phyloP scores from a whole-genome alignment of 1,140 invertebrate genomes.

The Pogonus chalceus region DNA sequence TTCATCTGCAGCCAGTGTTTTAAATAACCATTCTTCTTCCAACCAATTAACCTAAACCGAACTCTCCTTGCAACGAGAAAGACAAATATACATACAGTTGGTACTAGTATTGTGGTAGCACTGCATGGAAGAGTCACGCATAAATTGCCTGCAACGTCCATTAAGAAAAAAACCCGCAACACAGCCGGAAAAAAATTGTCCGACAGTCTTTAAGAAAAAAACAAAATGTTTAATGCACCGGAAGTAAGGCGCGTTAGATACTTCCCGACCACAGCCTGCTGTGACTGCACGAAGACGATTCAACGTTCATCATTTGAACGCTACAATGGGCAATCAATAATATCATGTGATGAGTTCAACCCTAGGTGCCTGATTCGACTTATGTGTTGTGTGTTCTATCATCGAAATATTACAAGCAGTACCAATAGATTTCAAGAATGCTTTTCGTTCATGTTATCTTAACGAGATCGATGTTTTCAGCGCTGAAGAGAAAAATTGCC shows the following conservation, averaged over 20 bases:
- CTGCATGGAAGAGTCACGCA: conserved; percentile 1
- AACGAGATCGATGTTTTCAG: too few relatives aligned
- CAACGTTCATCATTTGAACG: not conserved
- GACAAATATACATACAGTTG: not conserved
- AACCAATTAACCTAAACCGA: conserved; percentile 15
- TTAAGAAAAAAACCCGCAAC: conserved; percentile 8
- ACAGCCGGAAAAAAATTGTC: not conserved
- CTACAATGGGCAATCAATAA: conserved; percentile 1
- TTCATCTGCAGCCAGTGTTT: conserved; percentile 19
- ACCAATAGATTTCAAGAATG: too few relatives aligned
- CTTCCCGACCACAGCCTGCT: not conserved
- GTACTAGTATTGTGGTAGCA: not conserved
- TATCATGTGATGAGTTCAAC: not conserved
- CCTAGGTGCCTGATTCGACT: not conserved
- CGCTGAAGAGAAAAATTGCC: too few relatives aligned
- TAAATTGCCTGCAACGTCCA: conserved; percentile 4
- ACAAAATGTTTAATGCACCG: not conserved
- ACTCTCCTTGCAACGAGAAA: too few relatives aligned
- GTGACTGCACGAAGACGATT: not conserved
- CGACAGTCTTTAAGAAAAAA: not conserved
- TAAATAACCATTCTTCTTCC: conserved; percentile 18
- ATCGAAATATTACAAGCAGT: not conserved
- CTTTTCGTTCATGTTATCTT: too few relatives aligned
- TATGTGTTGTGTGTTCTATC: too few relatives aligned
- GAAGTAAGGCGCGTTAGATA: not conserved